phyloP scores from a whole-genome alignment of 64 coral and sea anemone genomes.

The Hydrozoanthus tunicans region DNA sequence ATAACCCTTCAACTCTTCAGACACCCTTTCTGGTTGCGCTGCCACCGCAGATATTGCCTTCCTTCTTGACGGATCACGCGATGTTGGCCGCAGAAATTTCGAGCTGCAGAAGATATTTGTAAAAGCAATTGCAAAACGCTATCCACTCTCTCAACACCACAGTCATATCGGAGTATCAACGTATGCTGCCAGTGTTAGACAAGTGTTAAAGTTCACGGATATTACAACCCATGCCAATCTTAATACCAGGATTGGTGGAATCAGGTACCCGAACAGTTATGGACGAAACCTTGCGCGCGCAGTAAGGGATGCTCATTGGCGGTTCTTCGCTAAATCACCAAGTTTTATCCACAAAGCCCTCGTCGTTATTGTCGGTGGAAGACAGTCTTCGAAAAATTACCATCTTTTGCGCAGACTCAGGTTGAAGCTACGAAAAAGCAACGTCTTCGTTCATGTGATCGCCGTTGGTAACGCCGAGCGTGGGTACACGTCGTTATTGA shows the following conservation, averaged over 20 bases:
- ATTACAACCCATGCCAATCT: neutral
- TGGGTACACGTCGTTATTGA: neutral
- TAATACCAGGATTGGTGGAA: neutral
- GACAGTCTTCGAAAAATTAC: conserved; percentile 5
- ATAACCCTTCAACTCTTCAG: neutral
- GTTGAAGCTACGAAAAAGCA: neutral
- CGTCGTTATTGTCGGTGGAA: conserved; percentile 28
- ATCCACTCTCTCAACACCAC: neutral
- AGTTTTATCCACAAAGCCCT: conserved; percentile 22
- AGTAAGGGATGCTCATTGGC: conserved; percentile 23
- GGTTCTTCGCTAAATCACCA: conserved; percentile 29
- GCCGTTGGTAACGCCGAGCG: conserved; percentile 14
- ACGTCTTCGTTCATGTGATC: conserved; percentile 27
- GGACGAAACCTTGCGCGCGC: conserved; percentile 39
- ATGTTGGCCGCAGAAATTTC: conserved; percentile 32
- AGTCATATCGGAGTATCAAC: conserved; percentile 30
- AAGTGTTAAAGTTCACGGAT: conserved; percentile 15
- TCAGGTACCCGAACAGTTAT: conserved; percentile 34
- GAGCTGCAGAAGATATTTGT: conserved; percentile 31
- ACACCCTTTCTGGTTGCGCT: conserved; percentile 37
- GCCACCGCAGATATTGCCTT: conserved; percentile 53
- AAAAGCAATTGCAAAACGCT: conserved; percentile 34
- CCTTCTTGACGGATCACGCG: conserved; percentile 33
- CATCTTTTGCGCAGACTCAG: neutral
- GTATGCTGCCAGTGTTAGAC: neutral